Base-by-base conservation (phyloP, 2,797 vertebrate genomes). In the Cyprinella venusta region DNA sequence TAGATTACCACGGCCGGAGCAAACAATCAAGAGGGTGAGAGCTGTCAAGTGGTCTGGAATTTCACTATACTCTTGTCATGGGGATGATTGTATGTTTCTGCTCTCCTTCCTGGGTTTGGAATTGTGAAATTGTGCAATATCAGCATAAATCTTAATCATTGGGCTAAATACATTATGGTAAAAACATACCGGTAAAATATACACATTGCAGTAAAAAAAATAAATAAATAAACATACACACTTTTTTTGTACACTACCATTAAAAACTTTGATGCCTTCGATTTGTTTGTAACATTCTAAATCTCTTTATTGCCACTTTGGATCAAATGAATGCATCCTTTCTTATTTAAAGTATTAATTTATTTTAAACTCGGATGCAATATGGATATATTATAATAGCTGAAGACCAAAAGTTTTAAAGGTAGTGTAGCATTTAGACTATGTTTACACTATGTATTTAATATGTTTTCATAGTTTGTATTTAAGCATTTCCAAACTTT, bases 1-100 rank as follows among this genome's bases (percentile, higher is more conserved):
- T 94, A 94, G 93, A 94, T 92, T 92, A 92, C 89, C 86, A 90
- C 90, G 88, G 91, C 92, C 89, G 83, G 88, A 89, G 36, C 84
- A 87, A 88, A 91, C 90, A 89, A 82, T 88, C 84, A 88, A 87
- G 85, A 83, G 87, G 75, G 65, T 61, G 81, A 82, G 83, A 90
- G 88, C 83, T 83, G 87, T 88, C 86, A 86, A 88, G 82, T 84
- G 81, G 26, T 84, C 81, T 67, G 80, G 83, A 86, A 82, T 82
- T 69, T 61, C 50, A 68, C 86, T 76, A 45, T 67, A 45, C 45
- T 50, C 61, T 76, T 87, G 69, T 78, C 75, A 81, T 19, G 13
- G 54, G 72, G 19, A 69, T 78, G 38, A 40, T 50, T 13, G 52
- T 19, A 40, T 30, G 36, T 33, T 65, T 82, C 71, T 10, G 48